phyloP scores from a whole-genome alignment of 1,140 invertebrate species.

The Colletes gigas region DNA sequence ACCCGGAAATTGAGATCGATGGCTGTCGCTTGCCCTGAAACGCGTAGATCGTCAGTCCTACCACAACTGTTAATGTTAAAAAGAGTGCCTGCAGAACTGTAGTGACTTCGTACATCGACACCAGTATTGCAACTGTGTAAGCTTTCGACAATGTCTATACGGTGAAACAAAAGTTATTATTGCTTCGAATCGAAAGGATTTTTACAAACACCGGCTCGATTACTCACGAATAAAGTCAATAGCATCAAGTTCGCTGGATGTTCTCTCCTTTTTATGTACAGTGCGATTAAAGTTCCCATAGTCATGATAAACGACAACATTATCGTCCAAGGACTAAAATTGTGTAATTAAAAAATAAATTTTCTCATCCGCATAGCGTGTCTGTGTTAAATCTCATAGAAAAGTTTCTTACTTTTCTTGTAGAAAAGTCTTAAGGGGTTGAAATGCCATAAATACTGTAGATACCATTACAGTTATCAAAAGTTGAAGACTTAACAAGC shows the following conservation, averaged over 20 bases:
- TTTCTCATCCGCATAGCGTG: slow-evolving; percentile 1
- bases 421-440: slow-evolving; percentile 85
- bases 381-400: neutral
- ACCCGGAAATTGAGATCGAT: slow-evolving; percentile 88
- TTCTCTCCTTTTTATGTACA: slow-evolving; percentile 85
- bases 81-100: slow-evolving; percentile 89
- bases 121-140: slow-evolving; percentile 87
- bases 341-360: slow-evolving; percentile 35
- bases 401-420: slow-evolving; percentile 84
- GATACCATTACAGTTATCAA: slow-evolving; percentile 86
- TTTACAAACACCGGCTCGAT: neutral
- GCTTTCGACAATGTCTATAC: slow-evolving; percentile 87
- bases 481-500: slow-evolving; percentile 88
- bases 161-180: neutral
- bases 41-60: slow-evolving; percentile 88
- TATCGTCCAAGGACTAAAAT: slow-evolving; percentile 86
- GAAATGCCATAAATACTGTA: slow-evolving; percentile 84
- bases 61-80: slow-evolving; percentile 87
- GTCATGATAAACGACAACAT: slow-evolving; percentile 83
- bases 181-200: neutral
- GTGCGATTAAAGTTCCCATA: slow-evolving; percentile 83
- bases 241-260: slow-evolving; percentile 86
- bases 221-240: slow-evolving; percentile 86
- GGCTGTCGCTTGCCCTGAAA: slow-evolving; percentile 92
- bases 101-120: slow-evolving; percentile 85